Base-by-base conservation (phyloP, 1,140 invertebrate species). In the Plodia interpunctella region DNA sequence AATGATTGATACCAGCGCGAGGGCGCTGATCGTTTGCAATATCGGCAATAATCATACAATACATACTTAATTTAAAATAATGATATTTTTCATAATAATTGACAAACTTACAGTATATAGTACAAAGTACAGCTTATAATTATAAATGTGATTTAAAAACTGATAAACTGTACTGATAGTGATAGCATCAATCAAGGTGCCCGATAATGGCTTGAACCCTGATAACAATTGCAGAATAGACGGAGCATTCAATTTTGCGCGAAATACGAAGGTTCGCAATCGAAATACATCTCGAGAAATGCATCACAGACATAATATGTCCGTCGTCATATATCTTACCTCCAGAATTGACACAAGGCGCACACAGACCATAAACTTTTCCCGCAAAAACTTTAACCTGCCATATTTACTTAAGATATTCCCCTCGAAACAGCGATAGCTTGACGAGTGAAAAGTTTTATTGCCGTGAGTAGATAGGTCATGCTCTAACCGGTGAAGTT, bases 361-460 rank as follows among this genome's bases (percentile, higher is more conserved):
- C 73, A 78, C 58, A 65, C 70, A 62, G 71, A 76, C 74, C 74
- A 73, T 78, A 87, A 89, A 89, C 59, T 89, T 17, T 89, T 77
- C 69, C 71, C 72, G 76, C 72, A 70, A 80, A 85, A 89, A 87
- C 77, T 89, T 87, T 77, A 80, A 80, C 86, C 81, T 85, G 83
- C 73, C 77, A 83, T 87, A 87, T 87, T 89, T 87, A 85, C 84
- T 80, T 82, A 83, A 76, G 76, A 76, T 76, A 76, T 77, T 82
- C 76, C 62, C 66, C 68, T 71, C 77, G 78, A 78, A 77, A 84
- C 76, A 81, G 66, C 74, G 70, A 67, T 76, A 82, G 68, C 74
- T 87, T 87, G 87, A 89, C 84, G 86, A 88, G 82, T 85, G 76
- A 78, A 87, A 87, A 87, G 70, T 87, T 84, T 76, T 76, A 74